phyloP scores from a whole-genome alignment of 2,113 vertebrate species.

The Saguinus imperator region DNA sequence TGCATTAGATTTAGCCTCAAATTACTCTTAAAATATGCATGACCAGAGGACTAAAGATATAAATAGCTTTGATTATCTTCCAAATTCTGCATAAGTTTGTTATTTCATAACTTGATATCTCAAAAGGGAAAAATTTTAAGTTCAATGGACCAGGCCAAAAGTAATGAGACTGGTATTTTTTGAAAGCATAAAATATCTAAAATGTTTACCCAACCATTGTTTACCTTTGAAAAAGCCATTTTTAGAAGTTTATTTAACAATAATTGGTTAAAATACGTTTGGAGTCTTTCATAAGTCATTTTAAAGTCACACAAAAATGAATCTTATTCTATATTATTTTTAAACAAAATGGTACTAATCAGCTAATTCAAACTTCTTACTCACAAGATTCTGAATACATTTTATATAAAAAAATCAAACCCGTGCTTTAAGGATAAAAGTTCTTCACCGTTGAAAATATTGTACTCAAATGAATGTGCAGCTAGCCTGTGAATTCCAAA shows the following conservation, averaged over 20 bases:
- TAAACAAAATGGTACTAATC: constrained; percentile 25
- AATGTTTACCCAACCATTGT: constrained; percentile 41
- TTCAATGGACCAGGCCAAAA: constrained; percentile 37
- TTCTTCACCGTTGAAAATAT: neutral
- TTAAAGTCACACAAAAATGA: neutral
- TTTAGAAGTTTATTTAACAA: constrained; percentile 44
- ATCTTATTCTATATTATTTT: constrained; percentile 41
- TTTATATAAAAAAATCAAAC: constrained; percentile 32
- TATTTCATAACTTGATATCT: constrained; percentile 54
- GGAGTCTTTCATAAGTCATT: neutral
- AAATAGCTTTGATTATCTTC: constrained; percentile 53
- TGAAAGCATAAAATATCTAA: neutral
- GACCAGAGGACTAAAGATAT: constrained; percentile 22
- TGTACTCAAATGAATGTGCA: neutral
- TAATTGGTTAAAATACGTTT: constrained; percentile 24
- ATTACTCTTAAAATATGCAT: constrained; percentile 59
- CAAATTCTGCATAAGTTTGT: constrained; percentile 44
- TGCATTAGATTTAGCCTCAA: constrained; percentile 46
- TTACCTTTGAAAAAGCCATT: constrained; percentile 23
- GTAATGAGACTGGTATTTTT: constrained; percentile 35
- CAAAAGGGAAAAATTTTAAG: neutral
- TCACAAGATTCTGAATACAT: constrained; percentile 21
- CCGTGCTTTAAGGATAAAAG: neutral
- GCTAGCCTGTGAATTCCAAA: neutral
- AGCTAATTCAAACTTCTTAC: neutral